phyloP scores from a whole-genome alignment of 2,113 vertebrate species.

The Clarias batrachus region DNA sequence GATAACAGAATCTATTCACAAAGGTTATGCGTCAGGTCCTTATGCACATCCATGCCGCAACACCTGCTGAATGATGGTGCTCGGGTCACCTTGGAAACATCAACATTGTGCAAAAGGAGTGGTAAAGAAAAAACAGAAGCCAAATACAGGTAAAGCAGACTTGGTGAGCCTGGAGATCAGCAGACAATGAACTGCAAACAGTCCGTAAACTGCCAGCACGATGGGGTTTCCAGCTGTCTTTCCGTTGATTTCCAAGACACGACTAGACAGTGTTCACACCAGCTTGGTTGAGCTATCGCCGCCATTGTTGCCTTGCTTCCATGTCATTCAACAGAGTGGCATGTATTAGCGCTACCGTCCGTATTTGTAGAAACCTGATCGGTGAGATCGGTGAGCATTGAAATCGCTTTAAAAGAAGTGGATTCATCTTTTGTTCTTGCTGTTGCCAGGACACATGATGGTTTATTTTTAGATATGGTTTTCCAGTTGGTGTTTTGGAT shows the following conservation, averaged over 20 bases:
- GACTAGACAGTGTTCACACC: conserved; percentile 26
- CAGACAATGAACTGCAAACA: conserved; percentile 61
- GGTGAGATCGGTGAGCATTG: conserved; percentile 61
- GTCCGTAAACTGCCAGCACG: conserved; percentile 55
- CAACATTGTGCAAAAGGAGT: conserved; percentile 52
- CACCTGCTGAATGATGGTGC: conserved; percentile 23
- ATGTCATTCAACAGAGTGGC: conserved; percentile 66
- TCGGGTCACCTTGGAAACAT: not conserved
- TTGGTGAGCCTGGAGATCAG: conserved; percentile 37
- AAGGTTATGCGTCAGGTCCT: not conserved
- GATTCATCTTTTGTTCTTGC: conserved; percentile 63
- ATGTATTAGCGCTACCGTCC: conserved; percentile 60
- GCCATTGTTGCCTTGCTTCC: conserved; percentile 58
- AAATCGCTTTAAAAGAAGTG: conserved; percentile 63
- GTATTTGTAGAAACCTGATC: conserved; percentile 69
- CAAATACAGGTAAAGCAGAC: conserved; percentile 40
- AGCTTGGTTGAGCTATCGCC: conserved; percentile 45
- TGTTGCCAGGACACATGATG: conserved; percentile 58
- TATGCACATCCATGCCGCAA: not conserved
- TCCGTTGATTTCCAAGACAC: conserved; percentile 35
- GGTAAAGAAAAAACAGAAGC: conserved; percentile 28
- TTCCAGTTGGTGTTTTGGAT: conserved; percentile 65
- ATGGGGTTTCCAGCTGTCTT: conserved; percentile 59
- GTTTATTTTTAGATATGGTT: conserved; percentile 62
- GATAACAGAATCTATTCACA: not conserved